Evolutionary conservation across 2,113 vertebrate genomes (phyloP), one percentile per base, ranked within the genome.

Genomic region (Sceloporus undulatus): DNA sequence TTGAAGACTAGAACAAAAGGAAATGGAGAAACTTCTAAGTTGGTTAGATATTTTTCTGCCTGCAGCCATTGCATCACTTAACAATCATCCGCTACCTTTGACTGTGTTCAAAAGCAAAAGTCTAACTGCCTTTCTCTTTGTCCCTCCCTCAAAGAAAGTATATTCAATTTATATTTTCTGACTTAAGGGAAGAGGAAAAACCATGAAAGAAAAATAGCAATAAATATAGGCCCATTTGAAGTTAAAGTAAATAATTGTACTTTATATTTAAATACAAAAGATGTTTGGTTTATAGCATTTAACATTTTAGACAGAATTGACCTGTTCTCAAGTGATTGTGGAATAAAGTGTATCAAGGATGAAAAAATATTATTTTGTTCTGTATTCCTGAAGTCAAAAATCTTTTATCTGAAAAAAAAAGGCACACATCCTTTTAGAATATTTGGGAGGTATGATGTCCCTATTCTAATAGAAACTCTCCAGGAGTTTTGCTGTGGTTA

Each of bases 151-250:
- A 66, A 56, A 66, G 62, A 21, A 56, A 91, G 27, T 19, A 42
- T 91, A 2, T 52, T 86, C 29, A 91, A 87, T 88, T 91, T 88
- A 89, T 91, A 93, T 76, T n/a, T 38, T 82, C 80, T 87, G 23
- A 73, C 85, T 90, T 80, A 56, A 86, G 34, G n/a, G 40, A 76
- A 88, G 38, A 84, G 38, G 88, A 66, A 40, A 89, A 70, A 42
- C 82, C 25, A 23, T n/a, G 80, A 75, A 90, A 87, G 84, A 38
- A 59, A 29, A 8, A 80, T 68, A 86, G 74, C 5, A 65, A 76
- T 66, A 86, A 89, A 94, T 52, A 18, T 19, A 29, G 68, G 38
- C 56, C 9, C 1, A n/a, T 29, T 73, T 85, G 34, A 70, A 34
- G 23, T 82, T 68, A 62, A 75, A 88, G 76, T 11, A 14, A 87